These are phyloP conservation scores for Rhinolophus ferrumequinum DNA, from an alignment of 2,113 vertebrate genomes.

Conservation along the genomic window DNA sequence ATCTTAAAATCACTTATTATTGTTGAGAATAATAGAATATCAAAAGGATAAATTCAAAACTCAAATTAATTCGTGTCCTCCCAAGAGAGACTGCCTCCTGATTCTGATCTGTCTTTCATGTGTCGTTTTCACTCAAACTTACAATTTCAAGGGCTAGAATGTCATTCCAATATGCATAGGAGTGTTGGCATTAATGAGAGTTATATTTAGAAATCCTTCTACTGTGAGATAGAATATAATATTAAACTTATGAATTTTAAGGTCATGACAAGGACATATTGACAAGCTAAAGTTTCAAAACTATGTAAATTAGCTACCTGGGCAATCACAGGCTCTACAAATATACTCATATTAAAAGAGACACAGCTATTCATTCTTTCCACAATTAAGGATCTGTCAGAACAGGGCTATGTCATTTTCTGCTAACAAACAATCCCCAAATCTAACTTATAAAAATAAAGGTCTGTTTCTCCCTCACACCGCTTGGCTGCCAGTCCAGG, in stretches of 20 bases:
- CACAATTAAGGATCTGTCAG: conserved; percentile 9
- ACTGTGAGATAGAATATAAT: conserved; percentile 58
- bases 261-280: conserved; percentile 68
- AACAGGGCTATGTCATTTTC: not conserved
- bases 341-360: conserved; percentile 32
- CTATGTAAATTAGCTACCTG: conserved; percentile 44
- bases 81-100: conserved; percentile 65
- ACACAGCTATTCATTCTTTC: conserved; percentile 16
- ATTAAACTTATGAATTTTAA: conserved; percentile 65
- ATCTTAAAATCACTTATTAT: conserved; percentile 76
- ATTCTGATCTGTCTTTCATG: conserved; percentile 73
- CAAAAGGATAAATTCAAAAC: conserved; percentile 78
- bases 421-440: not conserved
- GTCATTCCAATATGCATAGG: conserved; percentile 71
- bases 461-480: not conserved
- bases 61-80: conserved; percentile 76
- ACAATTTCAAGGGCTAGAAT: conserved; percentile 70
- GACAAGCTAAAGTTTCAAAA: conserved; percentile 58
- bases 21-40: conserved; percentile 76
- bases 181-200: conserved; percentile 72
- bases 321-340: conserved; percentile 4
- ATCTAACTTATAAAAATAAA: conserved; percentile 2
- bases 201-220: conserved; percentile 77
- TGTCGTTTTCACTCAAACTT: conserved; percentile 65
- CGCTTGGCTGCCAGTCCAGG: not conserved